These are phyloP conservation scores for Cettia cetti DNA, from an alignment of 2,113 vertebrate genomes.

Conservation along the genomic window DNA sequence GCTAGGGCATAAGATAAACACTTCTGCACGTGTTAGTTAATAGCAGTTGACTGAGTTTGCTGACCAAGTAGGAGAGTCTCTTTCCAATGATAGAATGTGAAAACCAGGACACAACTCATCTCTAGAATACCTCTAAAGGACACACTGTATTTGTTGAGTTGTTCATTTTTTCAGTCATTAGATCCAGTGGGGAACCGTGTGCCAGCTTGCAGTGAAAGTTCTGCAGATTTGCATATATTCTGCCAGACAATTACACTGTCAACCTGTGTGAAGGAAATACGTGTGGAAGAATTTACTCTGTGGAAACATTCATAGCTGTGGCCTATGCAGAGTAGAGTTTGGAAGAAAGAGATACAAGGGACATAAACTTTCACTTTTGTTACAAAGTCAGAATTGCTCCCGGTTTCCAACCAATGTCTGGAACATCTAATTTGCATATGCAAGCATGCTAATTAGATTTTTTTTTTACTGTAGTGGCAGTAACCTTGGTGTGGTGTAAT, in stretches of 20 bases:
- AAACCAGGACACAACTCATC: neutral
- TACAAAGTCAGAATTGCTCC: conserved; percentile 5
- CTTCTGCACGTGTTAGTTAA: neutral
- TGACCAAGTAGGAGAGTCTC: neutral
- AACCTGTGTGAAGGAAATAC: neutral
- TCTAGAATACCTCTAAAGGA: neutral
- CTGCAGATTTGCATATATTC: neutral
- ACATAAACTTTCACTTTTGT: neutral
- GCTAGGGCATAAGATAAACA: neutral
- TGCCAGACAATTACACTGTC: neutral
- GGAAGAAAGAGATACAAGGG: neutral
- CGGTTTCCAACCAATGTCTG: conserved; percentile 5
- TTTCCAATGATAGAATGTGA: neutral
- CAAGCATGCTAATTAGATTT: conserved; percentile 36
- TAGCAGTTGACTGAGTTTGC: neutral
- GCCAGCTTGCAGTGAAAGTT: neutral
- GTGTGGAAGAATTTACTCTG: neutral
- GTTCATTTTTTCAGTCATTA: neutral
- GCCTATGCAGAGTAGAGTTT: neutral
- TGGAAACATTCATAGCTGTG: neutral
- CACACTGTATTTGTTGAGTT: neutral
- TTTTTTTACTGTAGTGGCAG: conserved; percentile 50
- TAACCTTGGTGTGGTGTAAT: conserved; percentile 23
- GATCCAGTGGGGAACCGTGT: neutral
- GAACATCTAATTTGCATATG: conserved; percentile 36